A percentile compares a stretch with the other conserved stretches of the same genome.
phyloP scores from a whole-genome alignment of 2,797 vertebrate species.

The Anas flavirostris region DNA sequence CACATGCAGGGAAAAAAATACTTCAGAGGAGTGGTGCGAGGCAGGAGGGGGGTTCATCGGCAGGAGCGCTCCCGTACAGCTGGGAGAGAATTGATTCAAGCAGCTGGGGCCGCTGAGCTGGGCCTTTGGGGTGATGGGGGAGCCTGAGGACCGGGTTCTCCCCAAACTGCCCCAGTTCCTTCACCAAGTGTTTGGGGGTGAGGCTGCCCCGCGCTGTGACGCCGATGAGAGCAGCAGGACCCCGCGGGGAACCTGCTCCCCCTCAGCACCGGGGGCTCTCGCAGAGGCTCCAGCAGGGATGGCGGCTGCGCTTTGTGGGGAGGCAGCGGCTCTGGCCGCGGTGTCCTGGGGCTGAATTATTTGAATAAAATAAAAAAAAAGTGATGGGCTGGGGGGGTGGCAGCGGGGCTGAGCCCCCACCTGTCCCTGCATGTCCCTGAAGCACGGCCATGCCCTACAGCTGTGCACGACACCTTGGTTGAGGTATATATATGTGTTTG shows the following conservation, averaged over 20 bases:
- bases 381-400: rapidly evolving
- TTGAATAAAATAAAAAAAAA: neutral
- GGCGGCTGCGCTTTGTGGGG: neutral
- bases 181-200: neutral
- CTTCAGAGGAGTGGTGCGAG: neutral
- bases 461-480: too few relatives aligned
- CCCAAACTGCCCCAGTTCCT: neutral
- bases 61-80: neutral
- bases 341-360: neutral
- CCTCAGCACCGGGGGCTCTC: neutral
- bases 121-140: neutral
- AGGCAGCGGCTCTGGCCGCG: rapidly evolving
- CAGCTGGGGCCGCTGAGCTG: neutral
- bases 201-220: rapidly evolving
- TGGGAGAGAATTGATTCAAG: neutral
- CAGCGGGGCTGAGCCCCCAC: rapidly evolving
- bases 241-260: rapidly evolving
- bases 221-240: neutral
- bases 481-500: too few relatives aligned
- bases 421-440: rapidly evolving
- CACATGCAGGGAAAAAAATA: neutral
- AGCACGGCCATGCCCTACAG: neutral
- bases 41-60: neutral
- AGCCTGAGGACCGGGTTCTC: neutral
- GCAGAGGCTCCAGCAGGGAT: rapidly evolving